Percentiles rank a stretch among this genome's conserved stretches.
Conservation (phyloP, 1,140 invertebrate species). For the Reticulitermes speratus region DNA sequence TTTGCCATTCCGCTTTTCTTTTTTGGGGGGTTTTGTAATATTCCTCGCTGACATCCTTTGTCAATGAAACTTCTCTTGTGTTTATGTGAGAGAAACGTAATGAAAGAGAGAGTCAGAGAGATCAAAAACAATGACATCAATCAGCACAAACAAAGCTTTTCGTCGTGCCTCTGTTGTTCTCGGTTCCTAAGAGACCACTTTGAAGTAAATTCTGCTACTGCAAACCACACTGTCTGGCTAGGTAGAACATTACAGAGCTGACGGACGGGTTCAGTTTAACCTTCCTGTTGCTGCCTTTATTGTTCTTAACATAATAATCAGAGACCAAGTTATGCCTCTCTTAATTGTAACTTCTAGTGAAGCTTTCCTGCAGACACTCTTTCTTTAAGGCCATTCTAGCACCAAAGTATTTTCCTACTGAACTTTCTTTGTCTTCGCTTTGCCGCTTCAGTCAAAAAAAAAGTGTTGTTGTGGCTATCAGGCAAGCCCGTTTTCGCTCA, state of each 20-base stretch:
- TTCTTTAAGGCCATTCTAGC: background rate
- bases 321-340: background rate
- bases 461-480: too few species aligned
- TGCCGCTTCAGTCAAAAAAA: background rate
- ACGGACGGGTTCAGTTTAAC: background rate
- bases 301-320: background rate
- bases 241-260: background rate
- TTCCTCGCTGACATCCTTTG: background rate
- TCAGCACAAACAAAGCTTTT: constrained; percentile 28
- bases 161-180: constrained; percentile 12
- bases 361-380: background rate
- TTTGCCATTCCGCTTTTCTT: constrained; percentile 6
- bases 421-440: background rate
- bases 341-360: background rate
- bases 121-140: constrained; percentile 29
- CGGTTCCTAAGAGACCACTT: constrained; percentile 20
- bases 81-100: constrained; percentile 11
- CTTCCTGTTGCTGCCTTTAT: background rate
- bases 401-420: background rate
- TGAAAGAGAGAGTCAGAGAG: constrained; percentile 9
- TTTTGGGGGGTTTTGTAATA: constrained; percentile 6
- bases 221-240: background rate
- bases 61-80: constrained; percentile 13
- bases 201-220: background rate
- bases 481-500: too few species aligned